These are phyloP conservation scores for Megaceryle maxima DNA, from an alignment of 2,113 vertebrate genomes.

Conservation along the genomic window DNA sequence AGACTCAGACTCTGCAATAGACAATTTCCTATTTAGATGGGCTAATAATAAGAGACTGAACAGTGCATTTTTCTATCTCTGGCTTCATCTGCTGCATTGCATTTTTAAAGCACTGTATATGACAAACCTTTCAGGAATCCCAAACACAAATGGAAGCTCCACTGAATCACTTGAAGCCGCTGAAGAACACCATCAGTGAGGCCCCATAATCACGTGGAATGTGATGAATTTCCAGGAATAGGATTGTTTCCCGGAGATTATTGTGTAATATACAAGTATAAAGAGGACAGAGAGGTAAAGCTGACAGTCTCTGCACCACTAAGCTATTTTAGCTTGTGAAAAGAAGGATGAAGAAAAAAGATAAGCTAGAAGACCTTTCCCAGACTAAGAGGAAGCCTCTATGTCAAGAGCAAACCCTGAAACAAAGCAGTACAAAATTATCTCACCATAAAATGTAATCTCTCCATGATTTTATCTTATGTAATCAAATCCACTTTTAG, in stretches of 20 bases:
- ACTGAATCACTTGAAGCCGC: conserved; percentile 8
- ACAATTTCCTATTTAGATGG: not conserved
- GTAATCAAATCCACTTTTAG: not conserved
- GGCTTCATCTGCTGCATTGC: not conserved
- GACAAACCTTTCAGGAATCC: conserved; percentile 57
- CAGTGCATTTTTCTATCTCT: not conserved
- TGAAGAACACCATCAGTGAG: not conserved
- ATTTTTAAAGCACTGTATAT: conserved; percentile 10
- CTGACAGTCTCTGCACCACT: not conserved
- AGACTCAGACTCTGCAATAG: not conserved
- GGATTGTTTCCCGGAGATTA: conserved; percentile 38
- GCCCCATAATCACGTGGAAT: conserved; percentile 14
- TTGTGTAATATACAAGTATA: not conserved
- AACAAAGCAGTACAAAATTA: conserved; percentile 12
- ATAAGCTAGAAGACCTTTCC: not conserved
- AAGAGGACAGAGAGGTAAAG: conserved; percentile 40
- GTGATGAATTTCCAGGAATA: conserved; percentile 41
- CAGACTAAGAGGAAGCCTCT: not conserved
- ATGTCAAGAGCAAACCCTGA: conserved; percentile 3
- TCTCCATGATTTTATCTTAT: not conserved
- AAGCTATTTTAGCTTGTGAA: conserved; percentile 26
- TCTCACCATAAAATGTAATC: not conserved
- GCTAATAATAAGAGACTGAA: not conserved
- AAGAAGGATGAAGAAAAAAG: conserved; percentile 34
- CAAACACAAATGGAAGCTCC: conserved; percentile 29